phyloP scores from a whole-genome alignment of 2,113 vertebrate species.

The Poeciliopsis prolifica region DNA sequence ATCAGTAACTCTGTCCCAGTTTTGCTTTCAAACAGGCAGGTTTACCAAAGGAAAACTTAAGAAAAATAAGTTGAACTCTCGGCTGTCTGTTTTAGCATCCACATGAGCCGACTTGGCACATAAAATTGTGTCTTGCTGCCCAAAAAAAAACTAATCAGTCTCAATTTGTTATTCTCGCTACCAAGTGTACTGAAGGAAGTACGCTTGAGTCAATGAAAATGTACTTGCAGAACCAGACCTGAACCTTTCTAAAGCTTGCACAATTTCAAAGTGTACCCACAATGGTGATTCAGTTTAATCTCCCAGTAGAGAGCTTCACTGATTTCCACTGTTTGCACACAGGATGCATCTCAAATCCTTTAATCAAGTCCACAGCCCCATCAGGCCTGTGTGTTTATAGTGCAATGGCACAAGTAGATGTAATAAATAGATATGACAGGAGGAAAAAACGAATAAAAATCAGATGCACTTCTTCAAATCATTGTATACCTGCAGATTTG shows the following conservation, averaged over 20 bases:
- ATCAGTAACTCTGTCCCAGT: neutral
- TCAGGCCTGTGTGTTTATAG: neutral
- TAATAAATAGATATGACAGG: neutral
- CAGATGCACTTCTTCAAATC: neutral
- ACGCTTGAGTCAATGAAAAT: slow-evolving; percentile 1
- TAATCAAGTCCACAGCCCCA: neutral
- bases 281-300: slow-evolving; percentile 24
- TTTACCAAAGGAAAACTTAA: neutral
- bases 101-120: neutral
- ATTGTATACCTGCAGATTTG: neutral
- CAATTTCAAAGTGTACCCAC: neutral
- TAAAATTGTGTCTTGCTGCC: neutral
- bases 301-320: neutral
- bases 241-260: neutral
- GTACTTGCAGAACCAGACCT: slow-evolving; percentile 8
- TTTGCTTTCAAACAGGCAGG: neutral
- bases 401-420: too few relatives aligned
- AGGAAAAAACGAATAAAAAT: too few relatives aligned
- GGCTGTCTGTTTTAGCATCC: too few relatives aligned
- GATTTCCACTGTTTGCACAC: neutral
- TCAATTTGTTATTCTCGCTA: neutral
- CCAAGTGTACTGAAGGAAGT: neutral
- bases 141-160: neutral
- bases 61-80: neutral
- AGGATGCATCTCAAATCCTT: neutral